Evolutionary conservation across 1,140 invertebrate genomes (phyloP), one percentile per base, ranked within the genome.

Genomic region (Zaprionus davidi): DNA sequence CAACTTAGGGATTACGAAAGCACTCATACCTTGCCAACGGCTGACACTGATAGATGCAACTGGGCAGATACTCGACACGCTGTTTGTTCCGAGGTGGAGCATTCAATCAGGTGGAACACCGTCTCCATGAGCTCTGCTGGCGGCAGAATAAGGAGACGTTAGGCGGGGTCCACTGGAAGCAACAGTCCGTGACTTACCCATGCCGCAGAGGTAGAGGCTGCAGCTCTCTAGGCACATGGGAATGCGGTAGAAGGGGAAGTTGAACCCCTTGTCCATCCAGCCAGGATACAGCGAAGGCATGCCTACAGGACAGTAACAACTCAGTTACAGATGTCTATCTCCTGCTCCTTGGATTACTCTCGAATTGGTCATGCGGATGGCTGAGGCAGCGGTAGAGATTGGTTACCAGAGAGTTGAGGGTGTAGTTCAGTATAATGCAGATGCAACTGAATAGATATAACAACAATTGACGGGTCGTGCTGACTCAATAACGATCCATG

Each of bases 41-140:
- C 28, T 91, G 90, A 59, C 86, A 82, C 53, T 92, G 86, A 71
- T 77, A 77, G 51, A 91, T 91, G 41, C 86, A 90, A 60, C 80
- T 82, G 13, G 83, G 71, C 17, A 92, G 44, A 57, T 92, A 92
- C 36, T 88, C 71, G 20, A 92, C 59, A 12, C 90, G 78, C 24
- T 67, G 66, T 28, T 82, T 69, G 6, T 6, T 74, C 13, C 2
- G 83, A 84, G 1, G 90, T 85, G 26, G 83, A 76, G 20, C 63
- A 57, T 2, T 76, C 62, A 66, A 92, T 67, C 83, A 92, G 80
- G 20, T 78, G 49, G 46, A 69, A 78, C 5, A 92, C 69, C 2
- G 81, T 74, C 44, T 73, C 58, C 22, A 92, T 78, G 7, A 90
- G 59, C 0, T 82, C 90, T 24, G 92, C 90, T 91, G 41, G 38